Evolutionary conservation across 1,140 invertebrate species (phyloP).

Genomic region (Dendroctonus ponderosae): DNA sequence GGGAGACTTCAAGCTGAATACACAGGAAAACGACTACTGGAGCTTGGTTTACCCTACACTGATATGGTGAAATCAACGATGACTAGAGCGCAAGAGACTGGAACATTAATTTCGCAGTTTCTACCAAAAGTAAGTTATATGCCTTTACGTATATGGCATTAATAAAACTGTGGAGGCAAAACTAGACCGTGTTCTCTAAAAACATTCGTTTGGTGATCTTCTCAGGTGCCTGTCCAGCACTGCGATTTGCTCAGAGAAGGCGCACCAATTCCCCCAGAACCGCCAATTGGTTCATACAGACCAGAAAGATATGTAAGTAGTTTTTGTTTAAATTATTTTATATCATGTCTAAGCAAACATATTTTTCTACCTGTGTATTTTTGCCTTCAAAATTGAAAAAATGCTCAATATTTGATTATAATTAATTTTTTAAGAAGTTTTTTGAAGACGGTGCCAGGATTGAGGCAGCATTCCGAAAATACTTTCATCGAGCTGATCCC

Average conservation of each 20-base stretch:
- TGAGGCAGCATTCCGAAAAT: conserved; percentile 92
- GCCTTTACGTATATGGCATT: neutral
- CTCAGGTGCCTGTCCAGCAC: conserved; percentile 57
- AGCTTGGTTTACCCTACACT: conserved; percentile 76
- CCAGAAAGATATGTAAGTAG: conserved; percentile 73
- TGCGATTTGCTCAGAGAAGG: conserved; percentile 88
- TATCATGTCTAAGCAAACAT: neutral
- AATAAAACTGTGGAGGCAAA: too few species aligned
- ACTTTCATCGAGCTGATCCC: conserved; percentile 86
- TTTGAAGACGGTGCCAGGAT: conserved; percentile 93
- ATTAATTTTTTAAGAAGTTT: conserved; percentile 71
- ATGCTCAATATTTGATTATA: too few species aligned
- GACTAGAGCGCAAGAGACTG: conserved; percentile 89
- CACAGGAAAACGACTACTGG: conserved; percentile 74
- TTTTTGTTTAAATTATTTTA: neutral
- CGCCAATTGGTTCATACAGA: conserved; percentile 81
- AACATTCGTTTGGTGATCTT: conserved; percentile 11
- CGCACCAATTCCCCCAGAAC: conserved; percentile 90
- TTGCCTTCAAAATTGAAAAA: neutral
- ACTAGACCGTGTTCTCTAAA: too few species aligned
- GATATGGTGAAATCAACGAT: conserved; percentile 85
- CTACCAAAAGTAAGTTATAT: conserved; percentile 54
- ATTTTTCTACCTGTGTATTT: neutral
- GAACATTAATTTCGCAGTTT: conserved; percentile 73
- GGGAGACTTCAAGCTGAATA: conserved; percentile 79